A percentile compares a stretch with the other conserved stretches of the same genome.
phyloP scores from a whole-genome alignment of 2,797 vertebrate species.

The Rhinogobio ventralis region DNA sequence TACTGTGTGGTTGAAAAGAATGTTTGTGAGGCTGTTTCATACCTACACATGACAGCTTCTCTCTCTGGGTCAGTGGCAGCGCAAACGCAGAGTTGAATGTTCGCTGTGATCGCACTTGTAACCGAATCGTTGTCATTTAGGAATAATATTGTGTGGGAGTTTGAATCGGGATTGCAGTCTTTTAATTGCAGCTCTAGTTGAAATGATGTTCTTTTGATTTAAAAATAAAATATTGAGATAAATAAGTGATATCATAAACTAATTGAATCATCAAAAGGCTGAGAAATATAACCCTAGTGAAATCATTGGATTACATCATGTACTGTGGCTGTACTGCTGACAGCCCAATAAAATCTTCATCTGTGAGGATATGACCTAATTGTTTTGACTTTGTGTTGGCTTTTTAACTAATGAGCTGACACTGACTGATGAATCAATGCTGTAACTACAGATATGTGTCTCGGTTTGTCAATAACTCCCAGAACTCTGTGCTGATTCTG shows the following conservation, averaged over 20 bases:
- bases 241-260: background rate
- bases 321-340: background rate
- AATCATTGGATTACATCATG: background rate
- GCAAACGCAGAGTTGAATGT: background rate
- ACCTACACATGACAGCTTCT: background rate
- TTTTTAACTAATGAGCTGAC: background rate
- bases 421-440: background rate
- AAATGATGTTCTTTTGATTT: background rate
- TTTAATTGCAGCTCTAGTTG: background rate
- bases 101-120: background rate
- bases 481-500: background rate
- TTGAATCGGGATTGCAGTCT: background rate
- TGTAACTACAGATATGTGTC: background rate
- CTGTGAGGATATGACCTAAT: background rate
- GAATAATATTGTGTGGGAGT: background rate
- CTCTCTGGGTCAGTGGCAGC: background rate
- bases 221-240: background rate
- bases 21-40: background rate
- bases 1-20: background rate
- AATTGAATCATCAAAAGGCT: background rate
- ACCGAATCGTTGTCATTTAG: background rate
- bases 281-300: background rate
- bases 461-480: conserved; percentile 16
- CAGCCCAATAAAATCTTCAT: background rate
- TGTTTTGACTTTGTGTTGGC: background rate